phyloP scores from a whole-genome alignment of 1,140 invertebrate species.

The Pseudomyrmex flavicornis region DNA sequence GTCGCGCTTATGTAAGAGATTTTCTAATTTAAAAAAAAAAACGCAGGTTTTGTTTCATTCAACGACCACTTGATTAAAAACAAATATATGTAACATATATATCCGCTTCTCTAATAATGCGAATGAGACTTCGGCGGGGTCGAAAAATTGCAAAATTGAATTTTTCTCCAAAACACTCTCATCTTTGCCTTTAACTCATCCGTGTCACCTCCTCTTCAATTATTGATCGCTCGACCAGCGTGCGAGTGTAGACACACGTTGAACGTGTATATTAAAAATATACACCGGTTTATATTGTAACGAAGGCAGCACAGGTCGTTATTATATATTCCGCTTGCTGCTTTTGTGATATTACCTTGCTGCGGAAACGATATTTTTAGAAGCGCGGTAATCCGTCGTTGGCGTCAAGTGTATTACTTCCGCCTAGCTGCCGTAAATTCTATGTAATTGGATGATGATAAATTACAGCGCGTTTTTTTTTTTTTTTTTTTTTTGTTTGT shows the following conservation, averaged over 20 bases:
- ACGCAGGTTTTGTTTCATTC: neutral
- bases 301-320: constrained; percentile 29
- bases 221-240: constrained; percentile 30
- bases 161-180: constrained; percentile 10
- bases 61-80: too few relatives aligned
- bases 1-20: neutral
- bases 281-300: constrained; percentile 19
- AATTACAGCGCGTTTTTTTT: constrained; percentile 10
- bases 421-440: constrained; percentile 46
- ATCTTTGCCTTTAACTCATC: neutral
- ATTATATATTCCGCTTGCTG: constrained; percentile 56
- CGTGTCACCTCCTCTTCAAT: neutral
- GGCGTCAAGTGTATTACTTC: constrained; percentile 58
- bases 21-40: neutral
- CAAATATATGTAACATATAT: too few relatives aligned
- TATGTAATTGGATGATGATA: constrained; percentile 57
- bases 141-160: neutral
- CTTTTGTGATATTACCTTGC: constrained; percentile 49
- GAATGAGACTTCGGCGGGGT: too few relatives aligned
- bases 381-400: constrained; percentile 50
- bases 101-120: too few relatives aligned
- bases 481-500: neutral
- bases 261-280: constrained; percentile 54
- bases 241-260: neutral
- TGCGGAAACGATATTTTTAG: constrained; percentile 48